Base-by-base conservation (phyloP, 2,113 vertebrate genomes). In the Pipa parva region DNA sequence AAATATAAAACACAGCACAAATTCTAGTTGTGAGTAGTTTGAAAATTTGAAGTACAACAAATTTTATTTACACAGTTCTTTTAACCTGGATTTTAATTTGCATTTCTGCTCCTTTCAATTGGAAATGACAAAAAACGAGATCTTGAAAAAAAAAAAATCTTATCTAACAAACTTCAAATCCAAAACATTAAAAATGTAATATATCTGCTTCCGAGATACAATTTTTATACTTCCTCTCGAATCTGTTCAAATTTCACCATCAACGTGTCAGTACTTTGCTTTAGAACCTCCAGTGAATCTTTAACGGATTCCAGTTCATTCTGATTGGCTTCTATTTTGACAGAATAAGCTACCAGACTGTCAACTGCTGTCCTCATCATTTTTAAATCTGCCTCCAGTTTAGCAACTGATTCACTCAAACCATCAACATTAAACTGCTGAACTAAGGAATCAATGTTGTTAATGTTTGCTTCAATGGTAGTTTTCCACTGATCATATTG, bases 291-390 rank as follows among this genome's bases (percentile, higher is more conserved):
- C 59, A 97, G 72, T 2, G 85, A 77, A 18, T 78, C 82, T 77
- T 88, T 90, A 6, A 94, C 76, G 1, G 85, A 82, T 12, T 86
- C 73, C 25, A 97, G 74, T 11, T 83, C 87, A 63, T 89, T 76
- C 64, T 93, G 88, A 1, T 93, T 92, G 29, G 78, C 85, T 71
- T 97, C 93, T 2, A 95, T 85, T 80, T 90, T 92, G 59, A 86
- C 88, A 0, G 91, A 90, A 78, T 93, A 91, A 0, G 79, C 73
- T 0, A 92, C 86, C 76, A 93, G 72, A 54, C 81, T 89, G 60
- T 85, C 87, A 49, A 94, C 87, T 1, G 87, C 79, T 72, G 78
- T 85, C 70, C 82, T 88, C 55, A 95, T 80, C 78, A 83, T 85
- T 78, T 91, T 85, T 79, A 96, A 79, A 81, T 94, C 91, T 0